Evolutionary conservation across 2,888 invertebrate species (phyloP).

Genomic region (Clistopyga incitator): DNA sequence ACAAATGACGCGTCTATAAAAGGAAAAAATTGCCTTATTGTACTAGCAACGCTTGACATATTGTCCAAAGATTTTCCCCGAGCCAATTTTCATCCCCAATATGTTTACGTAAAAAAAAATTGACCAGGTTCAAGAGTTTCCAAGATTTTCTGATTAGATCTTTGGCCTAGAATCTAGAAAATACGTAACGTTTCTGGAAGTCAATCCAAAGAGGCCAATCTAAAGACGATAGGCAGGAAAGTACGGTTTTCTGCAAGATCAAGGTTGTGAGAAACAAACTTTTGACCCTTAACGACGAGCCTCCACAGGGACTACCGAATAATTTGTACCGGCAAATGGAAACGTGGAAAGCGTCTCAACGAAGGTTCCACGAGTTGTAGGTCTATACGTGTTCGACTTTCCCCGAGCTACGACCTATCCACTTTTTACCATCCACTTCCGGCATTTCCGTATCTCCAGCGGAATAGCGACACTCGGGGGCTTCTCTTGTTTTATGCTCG

Average conservation of each 20-base stretch:
- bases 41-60: slow-evolving; percentile 33
- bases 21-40: slow-evolving; percentile 59
- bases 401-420: not conserved
- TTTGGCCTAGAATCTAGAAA: no score
- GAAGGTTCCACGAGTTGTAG: not conserved
- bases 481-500: slow-evolving; percentile 27
- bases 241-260: not conserved
- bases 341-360: not conserved
- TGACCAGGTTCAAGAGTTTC: not conserved
- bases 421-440: not conserved
- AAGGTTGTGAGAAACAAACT: not conserved
- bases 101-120: not conserved
- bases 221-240: no score
- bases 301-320: not conserved
- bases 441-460: not conserved
- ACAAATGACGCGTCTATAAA: slow-evolving; percentile 60
- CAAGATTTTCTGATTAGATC: no score
- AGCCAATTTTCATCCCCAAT: not conserved
- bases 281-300: not conserved
- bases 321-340: not conserved
- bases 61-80: slow-evolving; percentile 21
- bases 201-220: no score
- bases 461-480: slow-evolving; percentile 21
- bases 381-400: not conserved
- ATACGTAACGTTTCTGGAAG: no score